Evolutionary conservation across 2,888 invertebrate species (phyloP), one percentile per base, ranked within the genome.

Genomic region (Gnatocerus cornutus): DNA sequence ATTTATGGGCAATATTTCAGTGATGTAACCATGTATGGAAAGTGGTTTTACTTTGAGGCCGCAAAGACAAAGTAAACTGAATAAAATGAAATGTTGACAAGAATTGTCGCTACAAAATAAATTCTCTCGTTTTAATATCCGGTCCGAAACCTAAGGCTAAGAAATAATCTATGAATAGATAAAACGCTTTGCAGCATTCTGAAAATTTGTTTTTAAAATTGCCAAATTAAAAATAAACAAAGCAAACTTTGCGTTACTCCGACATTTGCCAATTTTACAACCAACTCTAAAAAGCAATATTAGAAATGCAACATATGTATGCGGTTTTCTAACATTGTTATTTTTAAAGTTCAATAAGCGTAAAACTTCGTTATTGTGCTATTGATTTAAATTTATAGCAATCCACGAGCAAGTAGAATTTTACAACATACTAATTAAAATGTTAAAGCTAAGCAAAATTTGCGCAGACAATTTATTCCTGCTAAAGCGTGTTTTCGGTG

Each of bases 1-100:
- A 61, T 61, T 61, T 61, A 61, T 30, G 50, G 39, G 33, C 33
- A 33, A 33, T n/a, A n/a, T 33, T 33, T 9, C 33, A 33, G 21
- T 33, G 33, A 33, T 7, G 33, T 33, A 33, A 33, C 33, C 33
- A 33, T 4, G 33, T 33, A 33, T 33, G 33, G 33, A 33, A 33
- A 33, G 33, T 33, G 33, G 33, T 33, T 33, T 33, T 33, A 33
- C 33, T 33, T 33, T 33, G 33, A 7, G 33, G 6, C 9, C 29
- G 29, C 29, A 29, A 29, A 7, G 33, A 21, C 21, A 21, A 21
- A 21, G 21, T 21, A 21, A 33, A 7, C 29, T 29, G 29, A 29
- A 29, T 29, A 29, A 29, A 29, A 29, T 4, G 7, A 33, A 33
- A 33, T 6, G 33, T 6, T 33, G 33, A 7, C n/a, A n/a, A 33